Conservation (phyloP, 2,113 vertebrate genomes). For the Pollachius pollachius region DNA sequence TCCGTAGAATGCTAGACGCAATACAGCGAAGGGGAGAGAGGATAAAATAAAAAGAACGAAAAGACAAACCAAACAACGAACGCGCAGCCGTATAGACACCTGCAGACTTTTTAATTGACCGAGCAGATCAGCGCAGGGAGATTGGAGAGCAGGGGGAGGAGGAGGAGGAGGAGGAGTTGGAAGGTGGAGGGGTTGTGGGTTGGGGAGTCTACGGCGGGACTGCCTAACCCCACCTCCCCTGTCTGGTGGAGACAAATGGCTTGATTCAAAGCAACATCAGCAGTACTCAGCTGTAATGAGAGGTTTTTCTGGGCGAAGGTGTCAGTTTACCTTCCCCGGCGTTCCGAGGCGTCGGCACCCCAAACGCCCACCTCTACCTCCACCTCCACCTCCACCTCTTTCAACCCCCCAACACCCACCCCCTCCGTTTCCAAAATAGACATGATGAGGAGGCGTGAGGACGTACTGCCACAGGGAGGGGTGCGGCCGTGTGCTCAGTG, state of each 20-base stretch:
- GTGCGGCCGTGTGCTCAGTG: constrained; percentile 68
- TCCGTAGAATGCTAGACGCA: constrained; percentile 53
- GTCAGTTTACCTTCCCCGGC: constrained; percentile 52
- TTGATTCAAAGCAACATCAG: constrained; percentile 62
- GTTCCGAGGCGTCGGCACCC: constrained; percentile 47
- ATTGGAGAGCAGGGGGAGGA: too few species aligned
- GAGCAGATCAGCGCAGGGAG: constrained; percentile 31
- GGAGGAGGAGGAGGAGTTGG: background rate
- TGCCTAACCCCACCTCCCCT: constrained; percentile 20
- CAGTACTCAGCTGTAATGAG: constrained; percentile 62
- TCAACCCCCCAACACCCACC: too few species aligned
- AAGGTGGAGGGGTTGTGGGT: constrained; percentile 11
- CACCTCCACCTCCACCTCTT: too few species aligned
- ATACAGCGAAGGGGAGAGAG: constrained; percentile 18
- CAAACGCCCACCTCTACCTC: too few species aligned
- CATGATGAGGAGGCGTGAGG: constrained; percentile 37
- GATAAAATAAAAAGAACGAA: constrained; percentile 24
- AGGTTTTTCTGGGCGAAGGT: constrained; percentile 42
- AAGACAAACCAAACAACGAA: constrained; percentile 14
- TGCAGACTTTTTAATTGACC: constrained; percentile 68
- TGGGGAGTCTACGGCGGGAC: background rate
- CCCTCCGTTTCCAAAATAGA: constrained; percentile 39
- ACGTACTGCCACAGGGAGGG: constrained; percentile 59
- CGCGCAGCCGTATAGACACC: constrained; percentile 39
- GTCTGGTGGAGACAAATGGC: constrained; percentile 43